These are phyloP conservation scores for Tipula lateralis DNA, from an alignment of 2,888 invertebrate genomes.

Conservation along the genomic window DNA sequence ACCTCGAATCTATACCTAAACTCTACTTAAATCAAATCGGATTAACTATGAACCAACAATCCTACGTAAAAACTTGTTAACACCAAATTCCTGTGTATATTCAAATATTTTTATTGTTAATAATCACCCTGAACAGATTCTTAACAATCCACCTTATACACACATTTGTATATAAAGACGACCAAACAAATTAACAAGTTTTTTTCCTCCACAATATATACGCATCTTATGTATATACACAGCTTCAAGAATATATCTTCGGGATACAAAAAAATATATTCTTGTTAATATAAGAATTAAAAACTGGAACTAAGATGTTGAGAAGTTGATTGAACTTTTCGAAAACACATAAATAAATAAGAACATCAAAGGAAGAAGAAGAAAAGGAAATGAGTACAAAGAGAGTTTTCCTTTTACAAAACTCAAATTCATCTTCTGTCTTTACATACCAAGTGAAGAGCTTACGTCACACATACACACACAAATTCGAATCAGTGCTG, in stretches of 20 bases:
- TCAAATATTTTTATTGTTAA: background rate
- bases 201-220: background rate
- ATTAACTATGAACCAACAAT: too few relatives aligned
- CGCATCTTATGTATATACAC: background rate
- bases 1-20: too few relatives aligned
- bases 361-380: background rate
- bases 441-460: background rate
- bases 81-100: background rate
- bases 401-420: background rate
- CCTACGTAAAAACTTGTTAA: background rate
- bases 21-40: too few relatives aligned
- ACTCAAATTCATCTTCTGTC: background rate
- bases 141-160: background rate
- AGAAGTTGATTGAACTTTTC: background rate
- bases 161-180: too few relatives aligned
- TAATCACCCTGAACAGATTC: background rate
- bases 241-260: background rate
- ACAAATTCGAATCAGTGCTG: background rate
- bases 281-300: background rate
- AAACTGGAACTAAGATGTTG: background rate
- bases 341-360: background rate
- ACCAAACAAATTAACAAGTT: constrained; percentile 12
- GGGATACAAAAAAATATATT: background rate
- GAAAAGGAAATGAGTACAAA: background rate
- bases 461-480: background rate